These are phyloP conservation scores for Lithobates sylvaticus DNA, from an alignment of 2,797 vertebrate species.

Conservation along the genomic window DNA sequence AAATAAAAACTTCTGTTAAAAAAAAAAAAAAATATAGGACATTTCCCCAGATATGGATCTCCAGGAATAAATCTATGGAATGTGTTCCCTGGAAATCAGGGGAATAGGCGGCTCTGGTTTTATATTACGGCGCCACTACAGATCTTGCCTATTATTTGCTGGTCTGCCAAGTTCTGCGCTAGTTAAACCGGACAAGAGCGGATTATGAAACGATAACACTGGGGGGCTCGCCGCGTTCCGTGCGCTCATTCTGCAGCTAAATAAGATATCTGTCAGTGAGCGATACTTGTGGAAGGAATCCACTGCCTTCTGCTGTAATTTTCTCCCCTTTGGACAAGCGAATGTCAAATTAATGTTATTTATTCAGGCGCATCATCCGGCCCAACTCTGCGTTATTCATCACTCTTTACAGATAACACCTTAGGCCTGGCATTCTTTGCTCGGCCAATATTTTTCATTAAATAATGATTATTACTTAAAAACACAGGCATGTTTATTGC, in stretches of 20 bases:
- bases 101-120: too few relatives aligned
- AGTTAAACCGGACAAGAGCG: not conserved
- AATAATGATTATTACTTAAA: slow-evolving; percentile 34
- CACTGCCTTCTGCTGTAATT: slow-evolving; percentile 35
- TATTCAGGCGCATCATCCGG: slow-evolving; percentile 37
- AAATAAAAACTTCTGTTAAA: too few relatives aligned
- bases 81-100: too few relatives aligned
- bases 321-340: slow-evolving; percentile 14
- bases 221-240: slow-evolving; percentile 1
- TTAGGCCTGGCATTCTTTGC: slow-evolving; percentile 14
- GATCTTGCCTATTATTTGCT: not conserved
- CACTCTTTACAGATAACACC: slow-evolving; percentile 37
- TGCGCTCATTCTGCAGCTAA: slow-evolving; percentile 5
- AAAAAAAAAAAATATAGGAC: too few relatives aligned
- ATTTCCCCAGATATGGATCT: too few relatives aligned
- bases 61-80: too few relatives aligned
- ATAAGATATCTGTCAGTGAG: slow-evolving; percentile 15
- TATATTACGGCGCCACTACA: too few relatives aligned
- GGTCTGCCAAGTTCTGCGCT: not conserved
- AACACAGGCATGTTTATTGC: not conserved
- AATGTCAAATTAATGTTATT: slow-evolving; percentile 44
- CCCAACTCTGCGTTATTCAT: slow-evolving; percentile 24
- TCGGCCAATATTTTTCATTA: slow-evolving; percentile 25
- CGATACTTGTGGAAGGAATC: slow-evolving; percentile 4
- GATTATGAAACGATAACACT: not conserved